These are phyloP conservation scores for Auanema freiburgensis DNA, from an alignment of 2,888 invertebrate genomes.

Conservation along the genomic window DNA sequence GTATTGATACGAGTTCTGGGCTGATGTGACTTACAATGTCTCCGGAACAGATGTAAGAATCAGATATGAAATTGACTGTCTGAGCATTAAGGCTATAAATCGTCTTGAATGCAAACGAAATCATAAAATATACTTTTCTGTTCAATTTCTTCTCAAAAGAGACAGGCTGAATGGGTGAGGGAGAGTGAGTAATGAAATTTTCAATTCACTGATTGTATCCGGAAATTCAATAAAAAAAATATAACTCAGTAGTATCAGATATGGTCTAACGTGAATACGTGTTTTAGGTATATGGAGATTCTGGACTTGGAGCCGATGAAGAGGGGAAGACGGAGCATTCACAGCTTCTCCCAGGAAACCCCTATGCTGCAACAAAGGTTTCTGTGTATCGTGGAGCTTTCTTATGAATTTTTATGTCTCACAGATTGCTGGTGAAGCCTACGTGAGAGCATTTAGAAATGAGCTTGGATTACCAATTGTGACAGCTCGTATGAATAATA, in stretches of 20 bases:
- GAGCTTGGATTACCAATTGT: constrained; percentile 55
- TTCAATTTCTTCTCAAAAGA: background rate
- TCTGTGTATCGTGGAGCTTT: background rate
- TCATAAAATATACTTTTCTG: background rate
- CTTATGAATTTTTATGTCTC: background rate
- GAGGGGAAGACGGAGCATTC: constrained; percentile 51
- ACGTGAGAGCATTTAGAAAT: constrained; percentile 49
- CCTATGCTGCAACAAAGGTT: constrained; percentile 62
- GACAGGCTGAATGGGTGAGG: too few relatives aligned
- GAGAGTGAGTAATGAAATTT: constrained; percentile 1
- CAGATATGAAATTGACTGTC: too few relatives aligned
- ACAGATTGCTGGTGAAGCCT: constrained; percentile 58
- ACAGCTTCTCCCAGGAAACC: constrained; percentile 57
- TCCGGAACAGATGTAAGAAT: too few relatives aligned
- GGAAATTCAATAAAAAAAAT: background rate
- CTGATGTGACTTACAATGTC: too few relatives aligned
- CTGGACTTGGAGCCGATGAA: constrained; percentile 53
- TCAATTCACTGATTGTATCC: background rate
- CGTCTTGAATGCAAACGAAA: background rate
- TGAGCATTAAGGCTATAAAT: background rate
- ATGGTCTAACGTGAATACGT: background rate
- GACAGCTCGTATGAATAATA: constrained; percentile 61
- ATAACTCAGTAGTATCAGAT: background rate
- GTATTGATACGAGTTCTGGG: too few relatives aligned
- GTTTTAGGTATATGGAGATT: constrained; percentile 60